phyloP scores from a whole-genome alignment of 2,113 vertebrate genomes.

The Bubo blakistoni region DNA sequence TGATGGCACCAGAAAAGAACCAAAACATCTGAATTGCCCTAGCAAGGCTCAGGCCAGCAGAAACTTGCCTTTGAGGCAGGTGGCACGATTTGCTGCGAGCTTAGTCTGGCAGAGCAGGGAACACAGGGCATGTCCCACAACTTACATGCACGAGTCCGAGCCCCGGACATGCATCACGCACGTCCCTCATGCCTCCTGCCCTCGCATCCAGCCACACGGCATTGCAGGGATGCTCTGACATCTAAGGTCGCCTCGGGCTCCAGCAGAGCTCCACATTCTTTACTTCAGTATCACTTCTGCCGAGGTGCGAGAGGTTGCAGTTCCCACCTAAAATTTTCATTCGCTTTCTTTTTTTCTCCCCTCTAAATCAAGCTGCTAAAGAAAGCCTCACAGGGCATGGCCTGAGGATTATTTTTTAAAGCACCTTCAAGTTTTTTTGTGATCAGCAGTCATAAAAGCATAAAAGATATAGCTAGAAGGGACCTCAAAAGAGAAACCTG shows the following conservation, averaged over 20 bases:
- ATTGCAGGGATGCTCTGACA: neutral
- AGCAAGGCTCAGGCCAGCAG: neutral
- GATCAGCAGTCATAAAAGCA: neutral
- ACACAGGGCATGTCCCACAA: accelerated
- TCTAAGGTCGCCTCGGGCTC: neutral
- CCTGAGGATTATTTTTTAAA: conserved; percentile 17
- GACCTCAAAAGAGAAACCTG: neutral
- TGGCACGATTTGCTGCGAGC: neutral
- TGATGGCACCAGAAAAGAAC: neutral
- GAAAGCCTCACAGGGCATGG: neutral
- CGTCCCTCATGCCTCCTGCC: accelerated
- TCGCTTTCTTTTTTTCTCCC: neutral
- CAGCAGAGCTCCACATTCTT: neutral
- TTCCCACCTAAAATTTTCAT: neutral
- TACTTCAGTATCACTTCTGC: neutral
- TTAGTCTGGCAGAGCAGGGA: neutral
- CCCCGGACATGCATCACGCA: neutral
- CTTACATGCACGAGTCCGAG: neutral
- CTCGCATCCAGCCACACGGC: accelerated
- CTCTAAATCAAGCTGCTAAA: conserved; percentile 16
- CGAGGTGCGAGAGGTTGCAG: neutral
- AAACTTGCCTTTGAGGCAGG: neutral
- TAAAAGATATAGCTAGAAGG: neutral
- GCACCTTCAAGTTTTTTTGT: neutral
- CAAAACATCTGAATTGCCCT: neutral